Evolutionary conservation across 2,113 vertebrate species (phyloP), one percentile per base, ranked within the genome.

Genomic region (Cyanoramphus novaezelandiae): DNA sequence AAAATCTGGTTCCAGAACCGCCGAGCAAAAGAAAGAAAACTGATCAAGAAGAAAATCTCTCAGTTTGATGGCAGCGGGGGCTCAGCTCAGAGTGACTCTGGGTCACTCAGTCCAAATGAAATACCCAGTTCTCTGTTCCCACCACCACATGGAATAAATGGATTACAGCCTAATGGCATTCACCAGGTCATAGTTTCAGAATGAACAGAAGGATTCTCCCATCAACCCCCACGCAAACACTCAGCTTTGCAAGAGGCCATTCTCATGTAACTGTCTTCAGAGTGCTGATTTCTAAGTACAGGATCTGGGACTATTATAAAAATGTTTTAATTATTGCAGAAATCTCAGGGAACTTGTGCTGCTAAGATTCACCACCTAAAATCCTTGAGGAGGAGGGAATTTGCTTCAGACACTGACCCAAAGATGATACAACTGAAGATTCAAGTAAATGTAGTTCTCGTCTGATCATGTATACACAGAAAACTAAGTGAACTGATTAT

Each of bases 1-100:
- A 99, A 99, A 97, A 99, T 99, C 82, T 99, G 99, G 99, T 99
- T 99, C 96, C 99, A 99, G 97, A 99, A 99, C 93, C 99, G 98
- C 78, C 97, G 99, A 89, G 99, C 99, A 7, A 99, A 99, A 92
- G 99, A 99, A 90, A 98, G 99, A 90, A 99, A 99, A 89, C 96
- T 99, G 94, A 98, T 99, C 77, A 99, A 99, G 98, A 99, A 99
- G 98, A 99, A 99, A 96, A 96, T 99, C 94, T 99, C 98, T 12
- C 99, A 99, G 97, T 99, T 98, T 44, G 99, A 99, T 76, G 99
- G 98, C 94, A 99, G 98, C 35, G 98, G 98, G 41, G 98, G 98
- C 20, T 99, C 99, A 4, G 98, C 98, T 75, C 98, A 99, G 98
- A 99, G 99, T 93, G 99, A 99, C 97, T 99, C 98, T n/a, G 98